phyloP scores from a whole-genome alignment of 2,797 vertebrate species.

The Dipus sagitta region DNA sequence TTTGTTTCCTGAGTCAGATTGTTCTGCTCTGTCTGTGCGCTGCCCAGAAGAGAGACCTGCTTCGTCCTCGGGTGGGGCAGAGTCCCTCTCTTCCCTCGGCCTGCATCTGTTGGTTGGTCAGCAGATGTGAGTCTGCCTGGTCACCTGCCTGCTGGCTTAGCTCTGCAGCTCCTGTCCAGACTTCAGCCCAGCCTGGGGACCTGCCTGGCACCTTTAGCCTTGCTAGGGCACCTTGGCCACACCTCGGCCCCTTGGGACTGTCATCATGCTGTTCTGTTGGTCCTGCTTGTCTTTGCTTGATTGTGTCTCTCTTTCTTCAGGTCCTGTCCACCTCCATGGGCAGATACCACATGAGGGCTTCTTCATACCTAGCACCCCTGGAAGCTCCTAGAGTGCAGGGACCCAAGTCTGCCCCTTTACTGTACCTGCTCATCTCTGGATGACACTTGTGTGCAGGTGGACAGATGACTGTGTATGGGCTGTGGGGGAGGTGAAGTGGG shows the following conservation, averaged over 20 bases:
- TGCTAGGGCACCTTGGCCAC: rapidly evolving
- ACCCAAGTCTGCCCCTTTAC: too few species aligned
- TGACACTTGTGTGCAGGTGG: neutral
- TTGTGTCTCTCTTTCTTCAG: neutral
- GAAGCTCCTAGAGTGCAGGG: neutral
- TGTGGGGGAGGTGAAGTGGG: neutral
- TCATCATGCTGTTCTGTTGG: rapidly evolving
- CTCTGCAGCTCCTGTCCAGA: neutral
- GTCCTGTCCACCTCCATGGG: rapidly evolving
- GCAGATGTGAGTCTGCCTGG: rapidly evolving
- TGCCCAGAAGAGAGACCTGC: neutral
- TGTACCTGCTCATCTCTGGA: neutral
- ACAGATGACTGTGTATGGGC: neutral
- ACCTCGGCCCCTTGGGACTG: rapidly evolving
- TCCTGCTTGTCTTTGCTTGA: neutral
- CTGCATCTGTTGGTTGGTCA: neutral
- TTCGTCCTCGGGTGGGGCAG: neutral
- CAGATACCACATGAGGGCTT: too few species aligned
- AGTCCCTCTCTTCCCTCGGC: neutral
- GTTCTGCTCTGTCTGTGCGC: neutral
- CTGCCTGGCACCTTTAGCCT: too few species aligned
- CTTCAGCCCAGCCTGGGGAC: neutral
- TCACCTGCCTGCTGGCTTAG: neutral
- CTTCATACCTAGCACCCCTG: too few species aligned
- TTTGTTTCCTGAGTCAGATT: neutral